phyloP scores from a whole-genome alignment of 2,113 vertebrate species.

The Pterocles burchelli region DNA sequence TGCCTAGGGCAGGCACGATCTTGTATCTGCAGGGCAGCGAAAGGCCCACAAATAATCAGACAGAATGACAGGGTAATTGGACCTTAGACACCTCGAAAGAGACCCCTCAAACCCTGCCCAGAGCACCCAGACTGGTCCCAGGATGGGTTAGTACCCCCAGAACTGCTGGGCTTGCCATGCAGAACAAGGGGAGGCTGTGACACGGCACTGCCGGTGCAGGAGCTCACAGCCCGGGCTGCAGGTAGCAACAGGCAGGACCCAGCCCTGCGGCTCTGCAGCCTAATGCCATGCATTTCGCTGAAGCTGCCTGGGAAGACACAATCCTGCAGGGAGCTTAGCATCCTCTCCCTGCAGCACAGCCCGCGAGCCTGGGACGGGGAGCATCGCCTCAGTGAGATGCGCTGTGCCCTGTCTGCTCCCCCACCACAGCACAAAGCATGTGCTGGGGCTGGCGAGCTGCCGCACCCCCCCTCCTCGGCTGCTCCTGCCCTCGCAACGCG shows the following conservation, averaged over 20 bases:
- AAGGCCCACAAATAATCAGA: background rate
- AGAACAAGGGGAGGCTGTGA: background rate
- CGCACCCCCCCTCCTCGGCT: background rate
- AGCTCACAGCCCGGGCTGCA: background rate
- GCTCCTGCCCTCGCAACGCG: background rate
- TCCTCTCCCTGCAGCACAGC: background rate
- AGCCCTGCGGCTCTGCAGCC: background rate
- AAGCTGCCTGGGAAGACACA: background rate
- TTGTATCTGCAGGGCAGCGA: background rate
- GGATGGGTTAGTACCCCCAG: background rate
- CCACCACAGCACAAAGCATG: background rate
- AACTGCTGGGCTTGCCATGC: background rate
- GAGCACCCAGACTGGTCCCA: background rate
- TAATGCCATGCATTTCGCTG: background rate
- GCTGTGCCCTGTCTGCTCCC: background rate
- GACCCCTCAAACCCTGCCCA: background rate
- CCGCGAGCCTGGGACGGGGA: rapidly evolving
- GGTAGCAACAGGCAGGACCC: background rate
- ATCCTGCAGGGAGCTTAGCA: background rate
- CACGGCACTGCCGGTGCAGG: rapidly evolving
- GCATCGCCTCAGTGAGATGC: background rate
- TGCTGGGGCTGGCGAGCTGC: background rate
- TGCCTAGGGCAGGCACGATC: background rate
- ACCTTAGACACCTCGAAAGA: background rate
- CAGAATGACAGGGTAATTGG: background rate